phyloP scores from a whole-genome alignment of 1,140 invertebrate species.

The Papilio polytes region DNA sequence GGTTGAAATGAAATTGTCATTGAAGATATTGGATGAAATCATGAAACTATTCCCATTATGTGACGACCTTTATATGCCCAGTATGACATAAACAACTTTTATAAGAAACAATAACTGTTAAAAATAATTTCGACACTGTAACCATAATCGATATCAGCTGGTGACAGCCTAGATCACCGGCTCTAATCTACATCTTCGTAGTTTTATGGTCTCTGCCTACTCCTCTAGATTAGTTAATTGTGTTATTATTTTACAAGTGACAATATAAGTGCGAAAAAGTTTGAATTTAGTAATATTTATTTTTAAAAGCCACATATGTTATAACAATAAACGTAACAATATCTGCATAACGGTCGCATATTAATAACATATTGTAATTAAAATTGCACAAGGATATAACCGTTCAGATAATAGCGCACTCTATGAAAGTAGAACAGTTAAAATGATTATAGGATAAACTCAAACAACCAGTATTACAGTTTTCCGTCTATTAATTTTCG shows the following conservation, averaged over 20 bases:
- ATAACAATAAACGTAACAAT: slow-evolving; percentile 16
- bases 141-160: no score
- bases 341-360: slow-evolving; percentile 14
- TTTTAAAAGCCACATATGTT: neutral
- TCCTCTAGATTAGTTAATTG: no score
- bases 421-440: neutral
- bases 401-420: slow-evolving; percentile 21
- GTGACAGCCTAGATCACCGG: no score
- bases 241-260: neutral
- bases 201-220: no score
- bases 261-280: neutral
- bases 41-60: neutral
- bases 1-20: slow-evolving; percentile 29
- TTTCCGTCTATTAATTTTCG: neutral
- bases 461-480: neutral
- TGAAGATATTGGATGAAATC: slow-evolving; percentile 13
- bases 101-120: no score
- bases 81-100: no score
- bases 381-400: slow-evolving; percentile 18
- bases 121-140: no score
- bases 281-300: neutral
- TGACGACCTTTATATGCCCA: neutral
- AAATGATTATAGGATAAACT: neutral
- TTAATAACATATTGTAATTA: slow-evolving; percentile 29
- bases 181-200: no score